Conservation (phyloP, 2,888 invertebrate genomes). For the Hemistola chrysoprasaria region DNA sequence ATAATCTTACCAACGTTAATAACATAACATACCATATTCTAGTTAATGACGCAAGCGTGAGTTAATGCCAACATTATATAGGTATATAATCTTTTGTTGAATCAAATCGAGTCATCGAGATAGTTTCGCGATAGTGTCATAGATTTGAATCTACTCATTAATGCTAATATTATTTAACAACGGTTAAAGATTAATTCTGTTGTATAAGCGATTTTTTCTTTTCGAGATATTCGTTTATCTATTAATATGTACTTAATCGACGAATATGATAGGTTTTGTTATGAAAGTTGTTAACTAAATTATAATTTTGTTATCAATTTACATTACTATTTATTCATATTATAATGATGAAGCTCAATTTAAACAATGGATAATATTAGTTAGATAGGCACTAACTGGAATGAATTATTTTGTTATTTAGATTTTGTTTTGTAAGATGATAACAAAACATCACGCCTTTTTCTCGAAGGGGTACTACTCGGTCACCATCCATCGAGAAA, state of each 20-base stretch:
- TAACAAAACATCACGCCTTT: too few species aligned
- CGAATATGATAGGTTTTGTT: too few species aligned
- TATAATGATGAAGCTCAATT: too few species aligned
- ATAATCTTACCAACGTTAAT: neutral
- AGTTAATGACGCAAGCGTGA: neutral
- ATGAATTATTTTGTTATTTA: too few species aligned
- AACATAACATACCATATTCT: too few species aligned
- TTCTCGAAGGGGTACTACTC: too few species aligned
- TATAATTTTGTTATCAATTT: neutral
- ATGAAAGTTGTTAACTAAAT: too few species aligned
- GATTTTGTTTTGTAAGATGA: too few species aligned
- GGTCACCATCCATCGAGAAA: too few species aligned
- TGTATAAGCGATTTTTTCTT: slow-evolving; percentile 14
- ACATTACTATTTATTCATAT: neutral
- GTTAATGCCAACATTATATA: slow-evolving; percentile 14
- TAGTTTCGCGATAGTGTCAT: slow-evolving; percentile 22
- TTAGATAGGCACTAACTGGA: too few species aligned
- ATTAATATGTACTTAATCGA: too few species aligned
- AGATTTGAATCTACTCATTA: slow-evolving; percentile 10
- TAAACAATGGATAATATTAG: too few species aligned
- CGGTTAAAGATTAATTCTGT: slow-evolving; percentile 12
- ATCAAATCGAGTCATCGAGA: slow-evolving; percentile 15
- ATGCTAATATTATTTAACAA: slow-evolving; percentile 13
- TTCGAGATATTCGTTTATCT: slow-evolving; percentile 5
- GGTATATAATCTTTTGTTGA: slow-evolving; percentile 10